Conservation (phyloP, 2,797 vertebrate species). For the Momotus momota region DNA sequence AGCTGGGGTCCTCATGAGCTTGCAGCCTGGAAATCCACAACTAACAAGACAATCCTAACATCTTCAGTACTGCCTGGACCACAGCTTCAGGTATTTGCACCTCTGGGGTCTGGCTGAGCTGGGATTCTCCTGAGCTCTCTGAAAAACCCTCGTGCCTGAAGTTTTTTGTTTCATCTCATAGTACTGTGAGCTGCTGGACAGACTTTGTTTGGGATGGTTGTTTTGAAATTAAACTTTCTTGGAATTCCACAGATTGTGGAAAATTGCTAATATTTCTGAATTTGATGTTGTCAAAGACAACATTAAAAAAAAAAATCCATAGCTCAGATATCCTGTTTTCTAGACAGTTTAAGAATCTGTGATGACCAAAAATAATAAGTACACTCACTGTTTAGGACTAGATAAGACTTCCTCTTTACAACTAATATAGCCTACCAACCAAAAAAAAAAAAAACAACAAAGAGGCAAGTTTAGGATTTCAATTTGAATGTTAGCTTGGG, state of each 20-base stretch:
- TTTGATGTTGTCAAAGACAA: not conserved
- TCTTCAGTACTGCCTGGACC: not conserved
- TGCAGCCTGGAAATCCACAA: not conserved
- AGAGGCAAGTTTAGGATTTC: not conserved
- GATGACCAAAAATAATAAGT: not conserved
- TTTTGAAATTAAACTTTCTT: not conserved
- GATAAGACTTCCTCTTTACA: not conserved
- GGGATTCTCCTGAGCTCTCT: not conserved
- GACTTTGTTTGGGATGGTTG: not conserved
- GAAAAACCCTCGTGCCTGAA: not conserved
- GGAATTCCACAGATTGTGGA: not conserved
- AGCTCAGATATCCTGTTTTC: not conserved
- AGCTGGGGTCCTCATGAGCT: not conserved
- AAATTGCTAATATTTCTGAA: not conserved
- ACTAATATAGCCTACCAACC: not conserved
- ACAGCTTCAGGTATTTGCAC: not conserved
- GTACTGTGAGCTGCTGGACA: not conserved
- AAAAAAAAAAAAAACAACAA: not conserved
- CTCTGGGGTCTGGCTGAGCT: not conserved
- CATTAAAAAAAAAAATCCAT: not conserved
- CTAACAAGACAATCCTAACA: not conserved
- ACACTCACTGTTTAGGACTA: not conserved
- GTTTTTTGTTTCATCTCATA: not conserved
- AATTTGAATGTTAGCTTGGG: not conserved
- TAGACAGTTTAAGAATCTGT: not conserved